phyloP scores from a whole-genome alignment of 2,113 vertebrate genomes.

The Corythoichthys intestinalis region DNA sequence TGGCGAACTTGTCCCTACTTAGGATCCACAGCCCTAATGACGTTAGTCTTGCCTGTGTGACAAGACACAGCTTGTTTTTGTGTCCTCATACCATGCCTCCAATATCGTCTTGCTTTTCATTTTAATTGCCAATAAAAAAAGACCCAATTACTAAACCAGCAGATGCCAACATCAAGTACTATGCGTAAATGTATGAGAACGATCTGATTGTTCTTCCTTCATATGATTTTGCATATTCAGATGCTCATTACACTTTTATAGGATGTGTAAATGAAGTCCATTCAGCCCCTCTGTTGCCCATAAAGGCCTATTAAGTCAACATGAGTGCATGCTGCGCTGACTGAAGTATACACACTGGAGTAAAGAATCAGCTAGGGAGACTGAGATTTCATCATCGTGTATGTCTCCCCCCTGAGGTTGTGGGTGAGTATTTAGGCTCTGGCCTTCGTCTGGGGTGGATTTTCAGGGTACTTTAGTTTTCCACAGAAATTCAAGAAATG shows the following conservation, averaged over 20 bases:
- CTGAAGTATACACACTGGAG: slow-evolving; percentile 21
- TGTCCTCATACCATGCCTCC: slow-evolving; percentile 16
- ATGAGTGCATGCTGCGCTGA: neutral
- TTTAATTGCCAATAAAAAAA: slow-evolving; percentile 42
- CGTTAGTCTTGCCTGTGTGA: slow-evolving; percentile 26
- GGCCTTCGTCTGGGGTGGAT: too few species aligned
- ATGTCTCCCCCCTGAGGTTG: too few species aligned
- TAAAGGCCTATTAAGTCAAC: slow-evolving; percentile 14
- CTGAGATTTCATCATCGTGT: slow-evolving; percentile 37
- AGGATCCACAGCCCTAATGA: slow-evolving; percentile 15
- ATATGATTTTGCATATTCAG: slow-evolving; percentile 35
- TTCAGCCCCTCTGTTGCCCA: slow-evolving; percentile 25
- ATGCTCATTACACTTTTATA: slow-evolving; percentile 53
- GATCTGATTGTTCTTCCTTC: slow-evolving; percentile 42
- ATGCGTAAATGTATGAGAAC: slow-evolving; percentile 46
- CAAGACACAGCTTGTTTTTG: slow-evolving; percentile 37
- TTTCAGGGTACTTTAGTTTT: too few species aligned
- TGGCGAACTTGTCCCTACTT: slow-evolving; percentile 14
- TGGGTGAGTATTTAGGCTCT: too few species aligned
- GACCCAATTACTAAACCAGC: slow-evolving; percentile 44
- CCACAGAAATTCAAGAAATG: too few species aligned
- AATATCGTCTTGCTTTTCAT: slow-evolving; percentile 31
- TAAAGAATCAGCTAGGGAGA: slow-evolving; percentile 36
- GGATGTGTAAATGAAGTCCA: slow-evolving; percentile 44
- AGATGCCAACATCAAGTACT: slow-evolving; percentile 46